Conservation (phyloP, 1,140 invertebrate genomes). For the Rhizoglyphus robini region DNA sequence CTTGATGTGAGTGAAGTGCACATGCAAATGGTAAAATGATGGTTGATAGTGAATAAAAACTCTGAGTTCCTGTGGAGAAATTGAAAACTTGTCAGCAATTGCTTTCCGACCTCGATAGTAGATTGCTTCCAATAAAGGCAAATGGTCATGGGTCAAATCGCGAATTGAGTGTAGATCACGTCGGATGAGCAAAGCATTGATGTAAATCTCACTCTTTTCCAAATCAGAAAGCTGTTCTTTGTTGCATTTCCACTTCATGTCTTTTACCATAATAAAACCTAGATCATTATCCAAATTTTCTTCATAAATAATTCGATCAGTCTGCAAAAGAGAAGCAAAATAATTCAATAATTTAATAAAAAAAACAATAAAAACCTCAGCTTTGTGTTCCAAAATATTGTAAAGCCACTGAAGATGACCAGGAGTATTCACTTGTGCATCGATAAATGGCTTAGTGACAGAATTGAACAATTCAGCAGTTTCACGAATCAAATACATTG, state of each 20-base stretch:
- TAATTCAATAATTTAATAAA: neutral
- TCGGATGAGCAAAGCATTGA: constrained; percentile 50
- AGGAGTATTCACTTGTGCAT: constrained; percentile 48
- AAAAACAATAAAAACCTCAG: too few relatives aligned
- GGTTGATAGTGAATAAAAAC: constrained; percentile 88
- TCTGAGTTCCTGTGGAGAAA: constrained; percentile 54
- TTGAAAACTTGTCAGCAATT: constrained; percentile 61
- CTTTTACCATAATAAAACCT: constrained; percentile 54
- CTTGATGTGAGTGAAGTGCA: constrained; percentile 75
- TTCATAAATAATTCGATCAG: constrained; percentile 69
- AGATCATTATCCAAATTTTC: constrained; percentile 52
- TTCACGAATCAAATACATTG: constrained; percentile 60
- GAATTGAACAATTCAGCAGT: constrained; percentile 64
- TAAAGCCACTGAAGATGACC: constrained; percentile 70
- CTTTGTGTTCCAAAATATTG: constrained; percentile 81
- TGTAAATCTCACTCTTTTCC: neutral
- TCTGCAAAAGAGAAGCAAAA: constrained; percentile 23
- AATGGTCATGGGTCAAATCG: constrained; percentile 58
- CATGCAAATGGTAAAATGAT: constrained; percentile 88
- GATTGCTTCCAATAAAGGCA: constrained; percentile 71
- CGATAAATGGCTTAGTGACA: constrained; percentile 60
- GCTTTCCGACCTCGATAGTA: constrained; percentile 53
- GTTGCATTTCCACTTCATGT: constrained; percentile 51
- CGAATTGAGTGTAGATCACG: constrained; percentile 64
- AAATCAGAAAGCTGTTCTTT: constrained; percentile 62